Evolutionary conservation across 1,140 invertebrate genomes (phyloP).

Genomic region (Pseudobourletiella spinata): DNA sequence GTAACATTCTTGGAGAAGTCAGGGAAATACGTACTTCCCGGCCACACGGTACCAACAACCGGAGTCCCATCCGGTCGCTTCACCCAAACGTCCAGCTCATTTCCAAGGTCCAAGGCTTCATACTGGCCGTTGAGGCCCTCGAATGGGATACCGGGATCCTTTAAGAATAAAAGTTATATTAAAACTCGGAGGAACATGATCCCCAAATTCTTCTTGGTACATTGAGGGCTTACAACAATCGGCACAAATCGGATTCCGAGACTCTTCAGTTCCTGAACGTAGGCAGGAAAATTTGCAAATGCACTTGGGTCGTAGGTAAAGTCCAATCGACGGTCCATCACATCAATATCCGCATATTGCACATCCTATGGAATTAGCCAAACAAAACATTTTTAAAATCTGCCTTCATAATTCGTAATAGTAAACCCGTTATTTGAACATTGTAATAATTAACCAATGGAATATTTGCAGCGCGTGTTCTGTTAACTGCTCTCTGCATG

Average conservation of each 20-base stretch:
- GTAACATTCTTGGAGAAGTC: conserved; percentile 28
- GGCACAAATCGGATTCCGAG: conserved; percentile 42
- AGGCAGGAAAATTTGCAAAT: conserved; percentile 59
- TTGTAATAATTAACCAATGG: conserved; percentile 38
- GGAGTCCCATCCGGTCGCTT: conserved; percentile 32
- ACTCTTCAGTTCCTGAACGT: conserved; percentile 54
- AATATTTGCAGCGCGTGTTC: conserved; percentile 40
- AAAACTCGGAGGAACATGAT: too few relatives aligned
- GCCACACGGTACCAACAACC: conserved; percentile 40
- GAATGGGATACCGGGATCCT: conserved; percentile 29
- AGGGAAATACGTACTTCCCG: conserved; percentile 35
- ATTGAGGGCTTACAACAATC: conserved; percentile 38
- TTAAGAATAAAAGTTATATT: too few relatives aligned
- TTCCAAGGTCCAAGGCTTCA: conserved; percentile 26
- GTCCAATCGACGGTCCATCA: conserved; percentile 69
- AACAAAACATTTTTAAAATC: conserved; percentile 7
- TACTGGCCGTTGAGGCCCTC: conserved; percentile 24
- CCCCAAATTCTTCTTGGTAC: too few relatives aligned
- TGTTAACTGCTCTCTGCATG: conserved; percentile 39
- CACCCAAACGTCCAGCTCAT: conserved; percentile 36
- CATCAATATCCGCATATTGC: conserved; percentile 42
- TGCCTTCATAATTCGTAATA: conserved; percentile 41
- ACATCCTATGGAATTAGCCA: conserved; percentile 39
- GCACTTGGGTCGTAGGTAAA: conserved; percentile 67
- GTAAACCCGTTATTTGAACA: neutral